Base-by-base conservation (phyloP, 2,888 invertebrate genomes). In the Cephonodes hylas region DNA sequence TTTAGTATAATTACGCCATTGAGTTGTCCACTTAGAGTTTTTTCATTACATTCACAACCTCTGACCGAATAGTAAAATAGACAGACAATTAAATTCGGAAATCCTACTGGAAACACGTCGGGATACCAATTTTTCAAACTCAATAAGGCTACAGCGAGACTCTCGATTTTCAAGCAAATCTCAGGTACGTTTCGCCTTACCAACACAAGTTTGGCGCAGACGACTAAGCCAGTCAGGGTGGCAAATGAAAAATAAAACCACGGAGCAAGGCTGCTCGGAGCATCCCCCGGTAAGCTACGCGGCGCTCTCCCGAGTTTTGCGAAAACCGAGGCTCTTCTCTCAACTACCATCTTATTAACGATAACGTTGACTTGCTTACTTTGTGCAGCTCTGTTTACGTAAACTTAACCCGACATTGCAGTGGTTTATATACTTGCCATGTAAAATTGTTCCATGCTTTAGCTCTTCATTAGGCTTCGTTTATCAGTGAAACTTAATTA, bases 191-290 rank as follows among this genome's bases (percentile, higher is more conserved):
- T 80, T 79, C 73, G 68, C 73, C 71, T 82, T 77, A 76, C 75
- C 70, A 69, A 76, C 74, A 64, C 69, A 71, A 70, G 71, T 74
- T 75, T 72, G 72, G 69, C 70, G 68, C 68, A 66, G 69, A 66
- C 71, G 74, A 66, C 66, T 80, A 82, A 82, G 77, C 75, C 73
- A 67, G 68, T 72, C 72, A 75, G 71, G 74, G 76, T 76, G 67
- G 73, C 75, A 78, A 81, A 84, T 75, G 78, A 81, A 84, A 85
- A 85, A 84, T 83, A 84, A 85, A 85, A 85, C 77, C 71, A 59
- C 62, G 60, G 67, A 69, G 42, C 68, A 64, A 18, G 18, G 66
- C 38, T 38, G 38, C 48, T 31, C 53, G 27, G 46, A 27, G 18
- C 61, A 62, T 73, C 56, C 64, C 69, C 58, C 64, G 38, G 45